These are phyloP conservation scores for Acanthosoma haemorrhoidale DNA, from an alignment of 2,888 invertebrate species.

Conservation along the genomic window DNA sequence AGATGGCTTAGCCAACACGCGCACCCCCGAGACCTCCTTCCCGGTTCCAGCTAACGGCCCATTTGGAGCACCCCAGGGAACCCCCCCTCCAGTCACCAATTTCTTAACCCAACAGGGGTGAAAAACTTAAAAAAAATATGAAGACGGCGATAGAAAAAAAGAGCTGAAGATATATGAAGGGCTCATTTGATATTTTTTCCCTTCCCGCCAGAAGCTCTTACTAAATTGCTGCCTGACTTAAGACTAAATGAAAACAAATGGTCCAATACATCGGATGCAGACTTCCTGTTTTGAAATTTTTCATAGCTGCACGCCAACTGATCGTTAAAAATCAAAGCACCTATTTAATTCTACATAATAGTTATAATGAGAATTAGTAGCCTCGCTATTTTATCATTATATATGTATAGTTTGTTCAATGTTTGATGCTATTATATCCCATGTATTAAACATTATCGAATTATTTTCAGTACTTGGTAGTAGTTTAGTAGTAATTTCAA, in stretches of 20 bases:
- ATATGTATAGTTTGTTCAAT: no score
- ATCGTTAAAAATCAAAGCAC: no score
- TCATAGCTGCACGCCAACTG: neutral
- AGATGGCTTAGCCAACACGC: neutral
- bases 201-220: constrained; percentile 27
- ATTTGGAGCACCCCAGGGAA: constrained; percentile 3
- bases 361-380: no score
- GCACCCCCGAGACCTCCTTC: no score
- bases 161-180: constrained; percentile 17
- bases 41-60: neutral
- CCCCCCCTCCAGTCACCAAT: neutral
- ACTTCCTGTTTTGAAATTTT: neutral
- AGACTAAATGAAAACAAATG: constrained; percentile 25
- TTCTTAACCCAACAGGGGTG: constrained; percentile 12
- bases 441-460: no score
- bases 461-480: no score
- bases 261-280: neutral
- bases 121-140: neutral
- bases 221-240: constrained; percentile 22
- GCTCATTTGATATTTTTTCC: constrained; percentile 21
- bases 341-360: no score
- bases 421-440: no score
- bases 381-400: no score
- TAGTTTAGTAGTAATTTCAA: no score
- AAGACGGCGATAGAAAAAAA: neutral